Percentiles rank a stretch among this genome's conserved stretches.
phyloP scores from a whole-genome alignment of 2,113 vertebrate species.

The Calidris pygmaea region DNA sequence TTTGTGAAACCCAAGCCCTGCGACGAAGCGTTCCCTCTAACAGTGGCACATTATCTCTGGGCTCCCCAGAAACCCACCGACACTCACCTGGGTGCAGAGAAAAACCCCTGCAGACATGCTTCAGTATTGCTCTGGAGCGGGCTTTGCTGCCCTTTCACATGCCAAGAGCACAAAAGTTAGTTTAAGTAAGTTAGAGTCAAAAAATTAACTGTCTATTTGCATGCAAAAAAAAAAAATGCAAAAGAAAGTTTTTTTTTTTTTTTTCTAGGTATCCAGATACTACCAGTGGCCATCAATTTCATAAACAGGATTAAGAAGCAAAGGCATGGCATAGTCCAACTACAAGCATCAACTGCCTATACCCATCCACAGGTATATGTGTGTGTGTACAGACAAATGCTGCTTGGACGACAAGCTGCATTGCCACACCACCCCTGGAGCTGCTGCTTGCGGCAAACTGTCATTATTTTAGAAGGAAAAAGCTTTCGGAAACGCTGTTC shows the following conservation, averaged over 20 bases:
- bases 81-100: background rate
- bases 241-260: background rate
- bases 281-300: background rate
- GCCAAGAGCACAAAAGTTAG: background rate
- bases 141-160: background rate
- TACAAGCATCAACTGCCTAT: fast-evolving
- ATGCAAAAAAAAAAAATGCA: background rate
- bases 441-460: background rate
- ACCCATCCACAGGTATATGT: fast-evolving
- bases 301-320: fast-evolving
- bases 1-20: background rate
- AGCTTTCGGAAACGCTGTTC: background rate
- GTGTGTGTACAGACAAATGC: fast-evolving
- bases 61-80: background rate
- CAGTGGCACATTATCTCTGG: background rate
- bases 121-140: background rate
- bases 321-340: fast-evolving
- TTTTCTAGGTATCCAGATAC: background rate
- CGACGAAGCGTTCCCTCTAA: background rate
- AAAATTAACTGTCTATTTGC: background rate
- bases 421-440: background rate
- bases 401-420: fast-evolving
- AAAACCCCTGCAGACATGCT: background rate
- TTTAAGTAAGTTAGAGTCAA: background rate
- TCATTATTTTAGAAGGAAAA: background rate